phyloP scores from a whole-genome alignment of 2,113 vertebrate species.

The Ascaphus truei region DNA sequence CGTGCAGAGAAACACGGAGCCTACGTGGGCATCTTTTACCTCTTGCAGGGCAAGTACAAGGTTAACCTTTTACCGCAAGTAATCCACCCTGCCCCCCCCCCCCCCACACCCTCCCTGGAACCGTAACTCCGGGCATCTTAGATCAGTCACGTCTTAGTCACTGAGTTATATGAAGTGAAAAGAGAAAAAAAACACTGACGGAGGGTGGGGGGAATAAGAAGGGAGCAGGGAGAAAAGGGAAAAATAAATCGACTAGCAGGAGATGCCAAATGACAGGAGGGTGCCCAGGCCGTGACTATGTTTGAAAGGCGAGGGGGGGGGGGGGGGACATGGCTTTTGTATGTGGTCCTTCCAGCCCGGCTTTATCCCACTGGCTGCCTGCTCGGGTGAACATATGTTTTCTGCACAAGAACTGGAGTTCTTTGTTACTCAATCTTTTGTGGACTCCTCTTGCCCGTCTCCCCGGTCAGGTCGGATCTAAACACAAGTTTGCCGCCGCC shows the following conservation, averaged over 20 bases:
- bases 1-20: slow-evolving; percentile 39
- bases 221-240: slow-evolving; percentile 71
- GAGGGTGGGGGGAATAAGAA: slow-evolving; percentile 36
- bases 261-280: slow-evolving; percentile 75
- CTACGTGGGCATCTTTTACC: slow-evolving; percentile 49
- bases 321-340: slow-evolving; percentile 72
- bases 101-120: not conserved
- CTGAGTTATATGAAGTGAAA: slow-evolving; percentile 96
- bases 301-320: slow-evolving; percentile 77
- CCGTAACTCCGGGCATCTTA: slow-evolving; percentile 42
- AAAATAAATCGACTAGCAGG: slow-evolving; percentile 74
- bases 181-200: not conserved
- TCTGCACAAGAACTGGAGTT: slow-evolving; percentile 83
- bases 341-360: slow-evolving; percentile 70
- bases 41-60: slow-evolving; percentile 69
- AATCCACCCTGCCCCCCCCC: slow-evolving; percentile 10
- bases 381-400: slow-evolving; percentile 92
- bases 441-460: slow-evolving; percentile 55
- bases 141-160: slow-evolving; percentile 70
- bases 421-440: slow-evolving; percentile 81
- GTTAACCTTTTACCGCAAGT: slow-evolving; percentile 64
- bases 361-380: slow-evolving; percentile 74
- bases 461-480: slow-evolving; percentile 52
- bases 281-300: slow-evolving; percentile 79
- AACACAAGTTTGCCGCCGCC: slow-evolving; percentile 48